These are phyloP conservation scores for Tapera naevia DNA, from an alignment of 2,797 vertebrate genomes.

Conservation along the genomic window DNA sequence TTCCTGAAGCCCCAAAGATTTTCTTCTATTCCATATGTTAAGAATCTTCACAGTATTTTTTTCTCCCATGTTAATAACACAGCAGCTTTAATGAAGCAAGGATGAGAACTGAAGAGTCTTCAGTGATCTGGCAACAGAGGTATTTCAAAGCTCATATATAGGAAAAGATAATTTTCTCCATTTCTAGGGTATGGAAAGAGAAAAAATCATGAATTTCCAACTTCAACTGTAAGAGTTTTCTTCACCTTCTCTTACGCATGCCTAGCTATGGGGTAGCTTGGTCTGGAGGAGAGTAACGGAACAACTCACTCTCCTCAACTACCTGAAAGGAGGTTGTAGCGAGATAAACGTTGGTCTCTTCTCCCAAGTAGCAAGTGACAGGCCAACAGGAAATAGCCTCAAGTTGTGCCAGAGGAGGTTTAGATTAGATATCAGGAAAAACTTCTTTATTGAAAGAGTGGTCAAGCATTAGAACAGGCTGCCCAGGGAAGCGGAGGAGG, in stretches of 20 bases:
- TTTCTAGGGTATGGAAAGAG: background rate
- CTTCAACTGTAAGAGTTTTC: background rate
- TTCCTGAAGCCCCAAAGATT: background rate
- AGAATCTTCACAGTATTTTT: background rate
- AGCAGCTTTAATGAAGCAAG: background rate
- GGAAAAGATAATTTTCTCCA: background rate
- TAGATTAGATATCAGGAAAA: too few relatives aligned
- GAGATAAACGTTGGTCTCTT: too few relatives aligned
- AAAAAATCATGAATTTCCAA: background rate
- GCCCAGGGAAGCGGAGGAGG: too few relatives aligned
- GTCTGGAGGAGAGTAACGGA: too few relatives aligned
- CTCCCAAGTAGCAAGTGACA: too few relatives aligned
- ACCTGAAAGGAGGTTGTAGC: too few relatives aligned
- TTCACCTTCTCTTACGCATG: background rate
- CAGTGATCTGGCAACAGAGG: background rate
- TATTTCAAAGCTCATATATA: background rate
- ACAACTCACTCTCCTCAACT: too few relatives aligned
- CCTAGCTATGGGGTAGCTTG: background rate
- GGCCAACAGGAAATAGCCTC: too few relatives aligned
- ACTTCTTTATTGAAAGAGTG: too few relatives aligned
- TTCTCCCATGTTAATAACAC: background rate
- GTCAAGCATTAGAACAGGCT: too few relatives aligned
- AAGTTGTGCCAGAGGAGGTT: too few relatives aligned
- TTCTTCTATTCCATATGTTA: background rate
- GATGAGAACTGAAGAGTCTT: background rate